These are phyloP conservation scores for Sebastolobus altivelis DNA, from an alignment of 2,797 vertebrate genomes.

Conservation along the genomic window DNA sequence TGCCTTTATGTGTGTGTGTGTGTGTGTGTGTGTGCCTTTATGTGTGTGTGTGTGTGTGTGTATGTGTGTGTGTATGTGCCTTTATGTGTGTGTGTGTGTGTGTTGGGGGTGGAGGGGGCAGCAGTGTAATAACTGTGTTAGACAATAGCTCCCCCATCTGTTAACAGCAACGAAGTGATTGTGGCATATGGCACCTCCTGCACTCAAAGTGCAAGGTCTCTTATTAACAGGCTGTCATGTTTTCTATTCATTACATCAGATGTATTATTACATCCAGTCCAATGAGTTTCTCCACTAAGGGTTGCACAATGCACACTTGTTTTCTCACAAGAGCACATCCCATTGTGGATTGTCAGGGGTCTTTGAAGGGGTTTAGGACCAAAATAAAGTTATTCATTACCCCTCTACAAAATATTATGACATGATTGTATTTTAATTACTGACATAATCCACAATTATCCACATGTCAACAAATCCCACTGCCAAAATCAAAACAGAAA, in stretches of 20 bases:
- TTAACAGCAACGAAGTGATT: slow-evolving; percentile 52
- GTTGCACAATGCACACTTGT: neutral
- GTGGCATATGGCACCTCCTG: slow-evolving; percentile 20
- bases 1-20: neutral
- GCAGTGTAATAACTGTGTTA: slow-evolving; percentile 26
- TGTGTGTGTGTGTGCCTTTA: slow-evolving; percentile 1
- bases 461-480: neutral
- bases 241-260: neutral
- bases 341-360: neutral
- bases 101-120: slow-evolving; percentile 3
- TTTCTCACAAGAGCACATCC: neutral
- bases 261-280: neutral
- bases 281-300: neutral
- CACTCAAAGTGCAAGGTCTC: neutral
- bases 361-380: neutral
- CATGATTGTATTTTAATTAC: neutral
- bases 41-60: neutral
- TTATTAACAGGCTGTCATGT: neutral
- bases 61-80: slow-evolving; percentile 19
- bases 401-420: neutral
- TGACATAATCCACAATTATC: neutral
- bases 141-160: slow-evolving; percentile 83
- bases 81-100: neutral
- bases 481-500: neutral
- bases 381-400: neutral